Evolutionary conservation across 2,797 vertebrate species (phyloP), one percentile per base, ranked within the genome.

Genomic region (Rhincodon typus): DNA sequence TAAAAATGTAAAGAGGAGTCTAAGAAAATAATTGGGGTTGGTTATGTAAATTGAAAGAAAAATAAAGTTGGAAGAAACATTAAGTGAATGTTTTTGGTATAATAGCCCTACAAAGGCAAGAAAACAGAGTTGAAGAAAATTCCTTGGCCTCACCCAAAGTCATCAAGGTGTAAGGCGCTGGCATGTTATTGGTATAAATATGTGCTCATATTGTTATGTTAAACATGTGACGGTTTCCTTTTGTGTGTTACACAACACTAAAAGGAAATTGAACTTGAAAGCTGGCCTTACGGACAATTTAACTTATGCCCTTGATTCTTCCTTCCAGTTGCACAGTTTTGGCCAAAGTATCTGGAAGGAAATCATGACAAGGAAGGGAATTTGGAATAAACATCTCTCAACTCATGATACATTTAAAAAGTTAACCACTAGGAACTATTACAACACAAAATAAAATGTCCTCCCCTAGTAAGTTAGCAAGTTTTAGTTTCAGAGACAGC

Each of bases 231-330:
- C 94, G 46, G 70, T 70, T 94, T 94, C 69, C 94, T 95, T 95
- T 77, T 95, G 69, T 74, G 70, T 95, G 57, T n/a, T 7, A 27
- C 30, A 95, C 94, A 95, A 74, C 6, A 57, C 34, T 77, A 50
- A 95, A 77, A 95, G 69, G 94, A 95, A 95, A 53, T 93, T 72
- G 46, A 95, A 95, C 34, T 4, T 95, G 27, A 95, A 74, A 95
- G 70, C 94, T 74, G 46, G 42, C 53, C 19, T 72, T 34, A 8
- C 34, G 1, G 27, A 95, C 5, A 46, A 95, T 74, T 77, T 74
- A 77, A 23, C 57, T 67, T 66, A 6, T 53, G 30, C 42, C 50
- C 46, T 95, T 94, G 27, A 74, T 25, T 70, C 69, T 72, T 93
- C 62, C 34, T 93, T 93, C n/a, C 90, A 93, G 19, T 23, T 93